Evolutionary conservation across 2,113 vertebrate species (phyloP), one percentile per base, ranked within the genome.

Genomic region (Apodemus sylvaticus): DNA sequence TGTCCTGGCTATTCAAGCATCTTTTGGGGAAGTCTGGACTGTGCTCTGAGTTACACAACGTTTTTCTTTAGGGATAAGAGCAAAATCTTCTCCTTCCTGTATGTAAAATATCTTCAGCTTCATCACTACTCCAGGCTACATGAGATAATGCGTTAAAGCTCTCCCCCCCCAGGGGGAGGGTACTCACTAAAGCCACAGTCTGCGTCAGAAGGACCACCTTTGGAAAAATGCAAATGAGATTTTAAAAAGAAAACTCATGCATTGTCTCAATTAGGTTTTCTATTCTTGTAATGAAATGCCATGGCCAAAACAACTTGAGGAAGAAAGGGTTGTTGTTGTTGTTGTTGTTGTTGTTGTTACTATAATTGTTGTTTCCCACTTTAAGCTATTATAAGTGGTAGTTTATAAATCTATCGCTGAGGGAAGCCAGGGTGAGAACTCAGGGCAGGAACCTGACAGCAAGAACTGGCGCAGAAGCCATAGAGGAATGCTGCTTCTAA

Each of bases 161-260:
- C 68, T 10, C 29, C 9, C n/a, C 48, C 4, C 29, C 29, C 29
- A 1, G 31, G 66, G 20, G 71, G 19, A 71, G 36, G n/a, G 20
- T 66, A 51, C 42, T 7, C 62, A 70, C 4, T 36, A 4, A 29
- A 73, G 68, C 60, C 29, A 51, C 55, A 85, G 62, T 83, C 60
- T 42, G 11, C 34, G 39, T 83, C 70, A 90, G 96, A 94, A 91
- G 31, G 20, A 73, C 4, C 11, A 93, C 73, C 34, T 83, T 76
- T 86, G 39, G 64, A 87, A 90, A 92, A 92, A 36, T 62, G 82
- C 12, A 55, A 82, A 68, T 20, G 31, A 68, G 24, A 93, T 79
- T 93, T 90, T 29, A 74, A 94, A 60, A 92, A 90, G 73, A 88
- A 89, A 96, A 60, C 11, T 29, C 62, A 34, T 20, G 66, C 2